A percentile compares a stretch with the other conserved stretches of the same genome.
These are phyloP conservation scores for Cremastobaeus sp. DNA, from an alignment of 2,888 invertebrate species.

Conservation along the genomic window DNA sequence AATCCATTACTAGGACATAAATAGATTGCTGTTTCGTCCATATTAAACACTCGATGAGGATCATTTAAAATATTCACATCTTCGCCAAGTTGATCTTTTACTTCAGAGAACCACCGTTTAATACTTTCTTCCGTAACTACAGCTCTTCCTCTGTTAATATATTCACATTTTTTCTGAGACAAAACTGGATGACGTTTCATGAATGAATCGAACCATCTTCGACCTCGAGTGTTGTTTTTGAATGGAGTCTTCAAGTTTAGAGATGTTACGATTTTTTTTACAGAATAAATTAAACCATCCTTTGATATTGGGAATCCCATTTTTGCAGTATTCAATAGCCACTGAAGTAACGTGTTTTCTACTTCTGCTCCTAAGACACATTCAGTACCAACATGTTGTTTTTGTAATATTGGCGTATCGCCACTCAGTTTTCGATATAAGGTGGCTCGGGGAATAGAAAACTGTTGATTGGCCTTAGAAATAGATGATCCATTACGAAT, in stretches of 20 bases:
- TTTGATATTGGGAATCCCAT: slow-evolving; percentile 63
- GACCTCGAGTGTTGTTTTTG: slow-evolving; percentile 44
- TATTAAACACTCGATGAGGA: slow-evolving; percentile 62
- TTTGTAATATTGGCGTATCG: too few species aligned
- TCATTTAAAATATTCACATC: slow-evolving; percentile 52
- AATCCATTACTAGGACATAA: slow-evolving; percentile 56
- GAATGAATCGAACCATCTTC: slow-evolving; percentile 57
- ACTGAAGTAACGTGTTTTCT: slow-evolving; percentile 38
- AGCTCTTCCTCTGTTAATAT: slow-evolving; percentile 52
- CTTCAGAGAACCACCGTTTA: slow-evolving; percentile 59
- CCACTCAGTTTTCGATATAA: too few species aligned
- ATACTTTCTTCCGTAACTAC: slow-evolving; percentile 58
- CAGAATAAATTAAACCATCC: slow-evolving; percentile 48
- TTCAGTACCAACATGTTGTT: slow-evolving; percentile 1
- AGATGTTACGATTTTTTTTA: slow-evolving; percentile 58
- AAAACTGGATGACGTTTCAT: not conserved
- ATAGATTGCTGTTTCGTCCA: slow-evolving; percentile 64
- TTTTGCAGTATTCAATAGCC: slow-evolving; percentile 57
- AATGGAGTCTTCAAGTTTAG: slow-evolving; percentile 45
- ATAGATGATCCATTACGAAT: too few species aligned
- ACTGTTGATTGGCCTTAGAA: too few species aligned
- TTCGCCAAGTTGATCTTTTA: slow-evolving; percentile 43
- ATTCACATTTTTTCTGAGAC: slow-evolving; percentile 57
- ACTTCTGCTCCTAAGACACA: not conserved
- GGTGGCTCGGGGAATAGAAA: too few species aligned